phyloP scores from a whole-genome alignment of 2,797 vertebrate genomes.

The Labroides dimidiatus region DNA sequence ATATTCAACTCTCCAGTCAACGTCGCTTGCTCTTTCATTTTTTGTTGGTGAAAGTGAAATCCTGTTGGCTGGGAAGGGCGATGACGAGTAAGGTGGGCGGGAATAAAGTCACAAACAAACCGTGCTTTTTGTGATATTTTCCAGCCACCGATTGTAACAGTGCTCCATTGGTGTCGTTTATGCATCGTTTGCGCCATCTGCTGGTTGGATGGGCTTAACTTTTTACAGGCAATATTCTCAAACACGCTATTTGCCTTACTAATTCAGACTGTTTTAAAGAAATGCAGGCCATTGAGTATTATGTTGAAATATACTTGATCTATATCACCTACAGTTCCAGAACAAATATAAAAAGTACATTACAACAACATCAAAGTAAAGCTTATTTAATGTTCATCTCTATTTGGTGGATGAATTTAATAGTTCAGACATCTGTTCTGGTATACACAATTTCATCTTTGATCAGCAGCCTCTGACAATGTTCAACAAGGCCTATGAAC shows the following conservation, averaged over 20 bases:
- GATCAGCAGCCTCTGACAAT: not conserved
- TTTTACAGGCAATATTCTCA: not conserved
- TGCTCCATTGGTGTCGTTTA: slow-evolving; percentile 21
- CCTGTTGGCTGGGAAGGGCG: not conserved
- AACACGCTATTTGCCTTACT: not conserved
- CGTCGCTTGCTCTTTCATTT: not conserved
- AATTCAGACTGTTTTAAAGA: not conserved
- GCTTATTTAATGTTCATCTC: not conserved
- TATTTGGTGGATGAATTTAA: not conserved
- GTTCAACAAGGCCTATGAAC: not conserved
- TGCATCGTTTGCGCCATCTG: slow-evolving; percentile 49
- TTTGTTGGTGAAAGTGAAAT: slow-evolving; percentile 18
- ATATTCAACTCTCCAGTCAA: too few relatives aligned
- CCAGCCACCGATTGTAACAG: not conserved
- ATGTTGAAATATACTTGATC: not conserved
- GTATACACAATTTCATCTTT: not conserved
- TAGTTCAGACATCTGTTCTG: not conserved
- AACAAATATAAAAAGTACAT: too few relatives aligned
- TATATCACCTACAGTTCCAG: too few relatives aligned
- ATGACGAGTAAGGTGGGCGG: not conserved
- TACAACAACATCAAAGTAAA: not conserved
- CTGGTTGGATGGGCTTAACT: slow-evolving; percentile 9
- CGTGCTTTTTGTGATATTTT: not conserved
- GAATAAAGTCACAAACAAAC: not conserved
- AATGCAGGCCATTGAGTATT: not conserved